Percentiles rank a stretch among this genome's conserved stretches.
phyloP scores from a whole-genome alignment of 1,140 invertebrate genomes.

The Euwallacea similis region DNA sequence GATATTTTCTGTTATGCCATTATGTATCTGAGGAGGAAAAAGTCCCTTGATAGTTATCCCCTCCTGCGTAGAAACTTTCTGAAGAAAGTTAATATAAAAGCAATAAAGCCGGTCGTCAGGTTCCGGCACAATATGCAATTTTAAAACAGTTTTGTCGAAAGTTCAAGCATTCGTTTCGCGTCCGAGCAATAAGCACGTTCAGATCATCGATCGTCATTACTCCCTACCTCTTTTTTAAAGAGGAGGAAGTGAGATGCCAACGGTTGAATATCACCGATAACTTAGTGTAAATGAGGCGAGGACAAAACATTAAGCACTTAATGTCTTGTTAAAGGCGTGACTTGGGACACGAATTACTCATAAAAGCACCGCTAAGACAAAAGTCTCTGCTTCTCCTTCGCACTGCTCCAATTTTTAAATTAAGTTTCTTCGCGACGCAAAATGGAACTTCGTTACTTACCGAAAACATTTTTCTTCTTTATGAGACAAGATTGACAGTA shows the following conservation, averaged over 20 bases:
- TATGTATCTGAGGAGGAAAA: too few species aligned
- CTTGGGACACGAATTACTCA: conserved; percentile 39
- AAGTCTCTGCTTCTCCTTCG: background rate
- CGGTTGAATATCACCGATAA: conserved; percentile 34
- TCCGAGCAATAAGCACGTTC: conserved; percentile 31
- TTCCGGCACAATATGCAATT: conserved; percentile 9
- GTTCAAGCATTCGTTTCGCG: conserved; percentile 15
- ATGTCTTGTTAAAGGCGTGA: conserved; percentile 41
- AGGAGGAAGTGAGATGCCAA: conserved; percentile 19
- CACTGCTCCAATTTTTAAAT: background rate
- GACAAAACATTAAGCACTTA: conserved; percentile 42
- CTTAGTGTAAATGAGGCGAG: conserved; percentile 35
- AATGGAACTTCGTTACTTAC: background rate
- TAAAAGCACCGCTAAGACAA: conserved; percentile 9
- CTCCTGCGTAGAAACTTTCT: background rate
- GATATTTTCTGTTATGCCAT: background rate
- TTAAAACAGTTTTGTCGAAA: conserved; percentile 13
- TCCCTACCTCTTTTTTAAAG: conserved; percentile 7
- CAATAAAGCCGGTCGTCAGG: background rate
- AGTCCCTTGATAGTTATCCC: too few species aligned
- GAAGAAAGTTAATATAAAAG: conserved; percentile 9
- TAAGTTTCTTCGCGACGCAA: background rate
- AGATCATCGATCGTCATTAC: conserved; percentile 34
- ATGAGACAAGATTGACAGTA: background rate
- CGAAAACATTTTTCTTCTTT: background rate